Evolutionary conservation across 1,140 invertebrate species (phyloP).

Genomic region (Procambarus virginalis): DNA sequence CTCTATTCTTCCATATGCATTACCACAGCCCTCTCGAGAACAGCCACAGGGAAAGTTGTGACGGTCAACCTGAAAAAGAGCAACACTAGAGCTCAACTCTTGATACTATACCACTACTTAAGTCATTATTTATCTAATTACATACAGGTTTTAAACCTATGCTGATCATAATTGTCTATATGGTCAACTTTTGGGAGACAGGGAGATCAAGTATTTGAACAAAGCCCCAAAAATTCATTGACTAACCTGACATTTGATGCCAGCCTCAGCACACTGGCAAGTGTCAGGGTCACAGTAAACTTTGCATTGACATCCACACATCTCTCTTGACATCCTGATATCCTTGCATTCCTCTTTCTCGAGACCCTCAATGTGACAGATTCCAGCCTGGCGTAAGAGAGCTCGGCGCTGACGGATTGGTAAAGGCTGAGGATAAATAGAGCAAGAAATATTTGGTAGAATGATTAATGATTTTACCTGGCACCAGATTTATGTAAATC

Average conservation of each 20-base stretch:
- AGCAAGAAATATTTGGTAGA: no score
- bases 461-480: no score
- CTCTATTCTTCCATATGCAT: conserved; percentile 93
- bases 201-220: no score
- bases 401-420: conserved; percentile 91
- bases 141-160: no score
- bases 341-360: conserved; percentile 96
- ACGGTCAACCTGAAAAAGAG: conserved; percentile 84
- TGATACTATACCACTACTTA: no score
- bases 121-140: no score
- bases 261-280: conserved; percentile 93
- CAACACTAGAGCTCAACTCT: neutral
- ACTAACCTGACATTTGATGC: conserved; percentile 93
- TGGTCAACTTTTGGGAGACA: no score
- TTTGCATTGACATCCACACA: conserved; percentile 96
- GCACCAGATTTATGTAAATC: no score
- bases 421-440: conserved; percentile 81
- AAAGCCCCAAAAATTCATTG: neutral
- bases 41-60: conserved; percentile 98
- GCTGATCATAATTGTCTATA: no score
- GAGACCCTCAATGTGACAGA: conserved; percentile 92
- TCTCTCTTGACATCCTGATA: conserved; percentile 92
- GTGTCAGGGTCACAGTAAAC: conserved; percentile 95
- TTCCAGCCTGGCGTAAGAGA: conserved; percentile 89
- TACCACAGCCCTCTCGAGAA: conserved; percentile 93